Evolutionary conservation across 2,888 invertebrate genomes (phyloP).

Genomic region (Spodoptera exigua): DNA sequence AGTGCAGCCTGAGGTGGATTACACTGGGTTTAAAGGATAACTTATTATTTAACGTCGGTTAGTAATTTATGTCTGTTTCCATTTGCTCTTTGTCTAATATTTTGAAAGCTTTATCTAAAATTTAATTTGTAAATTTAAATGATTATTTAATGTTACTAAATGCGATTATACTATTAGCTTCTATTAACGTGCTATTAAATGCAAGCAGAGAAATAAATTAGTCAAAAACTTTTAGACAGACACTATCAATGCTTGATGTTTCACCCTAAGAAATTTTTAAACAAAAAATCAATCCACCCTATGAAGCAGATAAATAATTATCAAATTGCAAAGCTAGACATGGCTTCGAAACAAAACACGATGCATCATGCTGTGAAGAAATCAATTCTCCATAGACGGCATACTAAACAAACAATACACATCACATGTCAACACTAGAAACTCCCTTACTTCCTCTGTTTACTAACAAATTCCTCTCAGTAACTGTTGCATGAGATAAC

Average conservation of each 20-base stretch:
- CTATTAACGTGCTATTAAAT: too few relatives aligned
- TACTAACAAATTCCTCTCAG: constrained; percentile 29
- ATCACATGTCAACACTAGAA: constrained; percentile 37
- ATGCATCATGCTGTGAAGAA: background rate
- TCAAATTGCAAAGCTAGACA: too few relatives aligned
- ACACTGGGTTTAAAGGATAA: constrained; percentile 6
- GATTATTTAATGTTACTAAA: background rate
- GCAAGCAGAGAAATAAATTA: too few relatives aligned
- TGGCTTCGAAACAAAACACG: background rate
- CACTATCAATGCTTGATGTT: too few relatives aligned
- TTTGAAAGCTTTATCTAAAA: constrained; percentile 6
- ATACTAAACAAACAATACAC: constrained; percentile 22
- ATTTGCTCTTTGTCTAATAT: constrained; percentile 3
- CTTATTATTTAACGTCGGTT: constrained; percentile 10
- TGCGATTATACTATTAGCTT: too few relatives aligned
- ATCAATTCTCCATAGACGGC: constrained; percentile 1
- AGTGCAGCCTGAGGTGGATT: constrained; percentile 12
- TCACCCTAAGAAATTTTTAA: too few relatives aligned
- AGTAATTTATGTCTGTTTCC: constrained; percentile 13
- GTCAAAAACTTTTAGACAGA: too few relatives aligned
- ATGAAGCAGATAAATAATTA: too few relatives aligned
- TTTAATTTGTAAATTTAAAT: background rate
- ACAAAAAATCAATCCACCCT: too few relatives aligned
- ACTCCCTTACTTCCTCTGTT: constrained; percentile 31
- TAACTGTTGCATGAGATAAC: constrained; percentile 25